Evolutionary conservation across 2,888 invertebrate genomes (phyloP).

Genomic region (Erebia palarica): DNA sequence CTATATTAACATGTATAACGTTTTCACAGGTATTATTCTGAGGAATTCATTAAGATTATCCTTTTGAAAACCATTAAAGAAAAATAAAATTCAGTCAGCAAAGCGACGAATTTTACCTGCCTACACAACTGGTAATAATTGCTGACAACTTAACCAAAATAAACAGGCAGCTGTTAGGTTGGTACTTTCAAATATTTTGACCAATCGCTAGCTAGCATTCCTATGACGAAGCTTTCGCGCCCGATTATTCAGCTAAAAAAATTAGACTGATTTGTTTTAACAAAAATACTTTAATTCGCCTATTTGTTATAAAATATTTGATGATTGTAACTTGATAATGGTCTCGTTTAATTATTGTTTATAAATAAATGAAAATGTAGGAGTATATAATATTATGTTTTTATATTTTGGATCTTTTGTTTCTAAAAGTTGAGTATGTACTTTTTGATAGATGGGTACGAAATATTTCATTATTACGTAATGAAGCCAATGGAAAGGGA

Average conservation of each 20-base stretch:
- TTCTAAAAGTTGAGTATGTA: background rate
- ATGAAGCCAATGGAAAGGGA: background rate
- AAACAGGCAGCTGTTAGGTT: slow-evolving; percentile 60
- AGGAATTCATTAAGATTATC: slow-evolving; percentile 57
- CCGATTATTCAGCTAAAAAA: slow-evolving; percentile 65
- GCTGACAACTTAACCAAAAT: slow-evolving; percentile 78
- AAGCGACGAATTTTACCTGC: slow-evolving; percentile 77
- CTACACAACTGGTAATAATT: slow-evolving; percentile 77
- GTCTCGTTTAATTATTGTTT: background rate
- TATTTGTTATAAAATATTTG: background rate
- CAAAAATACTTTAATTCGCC: slow-evolving; percentile 2
- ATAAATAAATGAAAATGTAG: background rate
- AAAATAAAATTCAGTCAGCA: slow-evolving; percentile 70
- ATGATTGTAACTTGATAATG: background rate
- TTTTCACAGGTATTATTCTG: slow-evolving; percentile 54
- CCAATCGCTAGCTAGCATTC: slow-evolving; percentile 63
- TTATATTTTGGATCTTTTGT: background rate
- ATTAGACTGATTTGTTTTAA: slow-evolving; percentile 50
- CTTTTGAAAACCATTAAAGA: slow-evolving; percentile 65
- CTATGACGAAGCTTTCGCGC: slow-evolving; percentile 76
- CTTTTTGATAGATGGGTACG: background rate
- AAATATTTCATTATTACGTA: slow-evolving; percentile 11
- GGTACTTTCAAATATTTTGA: slow-evolving; percentile 61
- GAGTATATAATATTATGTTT: background rate
- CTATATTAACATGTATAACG: slow-evolving; percentile 50